Evolutionary conservation across 2,888 invertebrate species (phyloP).

Genomic region (Polydrusus cervinus): DNA sequence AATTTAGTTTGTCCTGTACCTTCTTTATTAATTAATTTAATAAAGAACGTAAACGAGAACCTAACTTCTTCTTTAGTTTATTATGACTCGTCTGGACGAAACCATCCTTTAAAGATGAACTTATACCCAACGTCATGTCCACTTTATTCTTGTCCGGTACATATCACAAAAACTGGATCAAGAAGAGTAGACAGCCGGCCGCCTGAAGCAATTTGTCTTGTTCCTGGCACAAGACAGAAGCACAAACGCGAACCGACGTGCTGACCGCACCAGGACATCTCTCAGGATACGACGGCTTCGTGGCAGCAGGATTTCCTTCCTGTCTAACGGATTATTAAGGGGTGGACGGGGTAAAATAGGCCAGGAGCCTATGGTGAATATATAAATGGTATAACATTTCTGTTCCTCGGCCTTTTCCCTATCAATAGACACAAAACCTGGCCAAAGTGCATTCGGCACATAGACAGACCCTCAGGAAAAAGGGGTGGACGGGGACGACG

Average conservation of each 20-base stretch:
- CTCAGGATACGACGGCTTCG: slow-evolving; percentile 25
- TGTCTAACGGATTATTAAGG: slow-evolving; percentile 44
- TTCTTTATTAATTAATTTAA: too few species aligned
- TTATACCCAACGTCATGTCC: not conserved
- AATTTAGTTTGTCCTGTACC: too few species aligned
- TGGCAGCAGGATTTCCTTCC: slow-evolving; percentile 41
- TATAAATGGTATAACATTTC: too few species aligned
- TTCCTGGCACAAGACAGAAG: slow-evolving; percentile 29
- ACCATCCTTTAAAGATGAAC: too few species aligned
- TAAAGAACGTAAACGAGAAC: too few species aligned
- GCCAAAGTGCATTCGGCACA: too few species aligned
- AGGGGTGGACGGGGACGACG: slow-evolving; percentile 30
- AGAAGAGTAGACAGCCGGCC: slow-evolving; percentile 25
- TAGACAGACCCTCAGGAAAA: too few species aligned
- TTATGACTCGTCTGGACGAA: too few species aligned
- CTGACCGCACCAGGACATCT: slow-evolving; percentile 44
- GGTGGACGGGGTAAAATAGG: slow-evolving; percentile 15
- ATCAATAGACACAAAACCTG: too few species aligned
- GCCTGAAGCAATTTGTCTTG: slow-evolving; percentile 46
- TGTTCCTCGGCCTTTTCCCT: too few species aligned
- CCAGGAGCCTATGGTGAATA: not conserved
- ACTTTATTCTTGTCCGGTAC: slow-evolving; percentile 5
- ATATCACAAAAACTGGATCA: slow-evolving; percentile 24
- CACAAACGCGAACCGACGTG: slow-evolving; percentile 45
- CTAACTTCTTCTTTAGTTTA: too few species aligned